A percentile compares a stretch with the other conserved stretches of the same genome.
phyloP scores from a whole-genome alignment of 2,113 vertebrate genomes.

The Etheostoma cragini region DNA sequence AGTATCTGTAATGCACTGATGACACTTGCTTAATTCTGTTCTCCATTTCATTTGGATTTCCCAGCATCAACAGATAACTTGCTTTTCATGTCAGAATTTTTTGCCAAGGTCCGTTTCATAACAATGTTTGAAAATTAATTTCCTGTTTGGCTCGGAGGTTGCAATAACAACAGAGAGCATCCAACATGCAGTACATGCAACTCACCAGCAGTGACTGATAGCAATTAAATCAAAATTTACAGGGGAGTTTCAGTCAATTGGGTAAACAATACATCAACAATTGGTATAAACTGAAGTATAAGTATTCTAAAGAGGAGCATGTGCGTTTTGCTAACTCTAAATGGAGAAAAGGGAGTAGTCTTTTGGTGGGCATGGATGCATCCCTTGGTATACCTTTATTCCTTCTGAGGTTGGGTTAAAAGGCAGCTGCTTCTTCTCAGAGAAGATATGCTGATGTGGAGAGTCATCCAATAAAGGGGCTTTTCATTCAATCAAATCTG shows the following conservation, averaged over 20 bases:
- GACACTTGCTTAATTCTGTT: background rate
- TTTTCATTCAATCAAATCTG: background rate
- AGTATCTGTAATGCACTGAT: background rate
- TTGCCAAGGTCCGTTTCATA: background rate
- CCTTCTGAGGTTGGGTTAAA: background rate
- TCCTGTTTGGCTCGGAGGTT: constrained; percentile 55
- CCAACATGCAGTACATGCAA: background rate
- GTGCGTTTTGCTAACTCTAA: background rate
- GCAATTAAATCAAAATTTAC: background rate
- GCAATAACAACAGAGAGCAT: constrained; percentile 12
- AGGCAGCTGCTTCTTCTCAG: background rate
- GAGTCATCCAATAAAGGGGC: background rate
- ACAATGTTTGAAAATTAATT: constrained; percentile 21
- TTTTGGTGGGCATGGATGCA: background rate
- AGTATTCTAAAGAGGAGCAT: background rate
- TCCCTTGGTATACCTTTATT: background rate
- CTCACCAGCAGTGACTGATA: background rate
- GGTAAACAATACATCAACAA: background rate
- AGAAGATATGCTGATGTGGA: background rate
- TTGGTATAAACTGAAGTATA: background rate
- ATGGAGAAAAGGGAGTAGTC: background rate
- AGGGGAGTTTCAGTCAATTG: background rate
- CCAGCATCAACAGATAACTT: background rate
- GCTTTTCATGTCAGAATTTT: background rate
- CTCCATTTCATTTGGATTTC: background rate